These are phyloP conservation scores for Cyrtorhinus lividipennis DNA, from an alignment of 1,140 invertebrate species.

Conservation along the genomic window DNA sequence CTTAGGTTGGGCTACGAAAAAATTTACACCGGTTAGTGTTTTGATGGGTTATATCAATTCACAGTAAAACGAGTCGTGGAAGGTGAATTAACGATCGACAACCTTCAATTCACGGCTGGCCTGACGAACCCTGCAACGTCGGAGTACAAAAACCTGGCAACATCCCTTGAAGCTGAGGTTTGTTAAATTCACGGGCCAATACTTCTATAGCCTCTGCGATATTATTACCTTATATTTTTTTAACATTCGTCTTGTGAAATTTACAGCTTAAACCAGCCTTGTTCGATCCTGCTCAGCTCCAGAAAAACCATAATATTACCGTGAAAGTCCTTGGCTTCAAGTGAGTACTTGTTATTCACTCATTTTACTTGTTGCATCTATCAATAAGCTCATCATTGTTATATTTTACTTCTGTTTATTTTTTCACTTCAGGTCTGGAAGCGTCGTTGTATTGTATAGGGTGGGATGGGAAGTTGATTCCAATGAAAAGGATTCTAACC, in stretches of 20 bases:
- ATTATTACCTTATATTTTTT: neutral
- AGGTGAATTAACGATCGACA: slow-evolving; percentile 47
- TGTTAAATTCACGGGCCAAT: slow-evolving; percentile 29
- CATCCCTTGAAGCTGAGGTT: slow-evolving; percentile 40
- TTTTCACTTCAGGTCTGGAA: slow-evolving; percentile 45
- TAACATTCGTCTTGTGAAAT: neutral
- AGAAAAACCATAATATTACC: slow-evolving; percentile 35
- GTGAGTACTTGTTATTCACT: slow-evolving; percentile 29
- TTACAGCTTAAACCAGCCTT: slow-evolving; percentile 31
- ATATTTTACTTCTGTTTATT: slow-evolving; percentile 1
- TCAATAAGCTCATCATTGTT: neutral
- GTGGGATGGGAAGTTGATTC: slow-evolving; percentile 42
- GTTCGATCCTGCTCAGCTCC: slow-evolving; percentile 35
- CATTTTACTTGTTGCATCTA: slow-evolving; percentile 4
- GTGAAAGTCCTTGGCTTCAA: slow-evolving; percentile 48
- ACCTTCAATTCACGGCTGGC: slow-evolving; percentile 42
- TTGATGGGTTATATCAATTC: neutral
- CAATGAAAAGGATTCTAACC: slow-evolving; percentile 33
- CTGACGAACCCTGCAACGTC: slow-evolving; percentile 42
- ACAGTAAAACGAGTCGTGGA: slow-evolving; percentile 49
- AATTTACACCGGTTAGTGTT: too few species aligned
- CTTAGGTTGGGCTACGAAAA: too few species aligned
- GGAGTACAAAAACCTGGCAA: slow-evolving; percentile 42
- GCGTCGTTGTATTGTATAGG: slow-evolving; percentile 44
- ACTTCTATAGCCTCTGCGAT: too few species aligned